These are phyloP conservation scores for Drosophila ambigua DNA, from an alignment of 1,140 invertebrate species.

Conservation along the genomic window DNA sequence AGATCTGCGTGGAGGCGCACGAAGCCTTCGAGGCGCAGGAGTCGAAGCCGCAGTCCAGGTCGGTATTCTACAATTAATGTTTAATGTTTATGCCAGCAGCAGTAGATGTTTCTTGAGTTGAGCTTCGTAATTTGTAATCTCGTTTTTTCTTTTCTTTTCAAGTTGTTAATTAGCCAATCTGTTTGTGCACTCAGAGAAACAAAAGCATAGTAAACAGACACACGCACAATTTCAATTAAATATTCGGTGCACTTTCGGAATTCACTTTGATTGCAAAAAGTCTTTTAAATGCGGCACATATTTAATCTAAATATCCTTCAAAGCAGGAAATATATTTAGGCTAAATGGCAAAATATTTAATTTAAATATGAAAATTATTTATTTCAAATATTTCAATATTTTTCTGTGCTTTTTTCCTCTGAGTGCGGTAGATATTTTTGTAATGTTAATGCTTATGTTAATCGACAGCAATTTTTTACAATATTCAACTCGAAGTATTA, in stretches of 20 bases:
- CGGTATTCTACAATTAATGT: slow-evolving; percentile 74
- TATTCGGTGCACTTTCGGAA: too few species aligned
- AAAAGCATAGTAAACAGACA: neutral
- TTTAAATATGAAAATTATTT: too few species aligned
- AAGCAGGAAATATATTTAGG: too few species aligned
- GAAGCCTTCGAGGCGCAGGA: slow-evolving; percentile 41
- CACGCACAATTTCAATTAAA: too few species aligned
- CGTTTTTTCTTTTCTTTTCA: slow-evolving; percentile 9
- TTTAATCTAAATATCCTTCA: too few species aligned
- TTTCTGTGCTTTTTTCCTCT: too few species aligned
- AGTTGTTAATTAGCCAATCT: slow-evolving; percentile 55
- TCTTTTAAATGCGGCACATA: too few species aligned
- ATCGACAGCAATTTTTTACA: slow-evolving; percentile 9
- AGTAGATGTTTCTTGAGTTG: slow-evolving; percentile 34
- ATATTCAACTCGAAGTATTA: slow-evolving; percentile 40
- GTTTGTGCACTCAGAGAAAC: slow-evolving; percentile 9
- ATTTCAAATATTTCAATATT: too few species aligned
- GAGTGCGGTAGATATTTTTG: slow-evolving; percentile 6
- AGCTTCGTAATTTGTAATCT: slow-evolving; percentile 10
- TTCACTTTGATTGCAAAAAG: too few species aligned
- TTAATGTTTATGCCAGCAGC: slow-evolving; percentile 31
- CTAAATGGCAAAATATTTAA: too few species aligned
- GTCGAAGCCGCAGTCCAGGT: slow-evolving; percentile 60
- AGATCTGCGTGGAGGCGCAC: slow-evolving; percentile 85
- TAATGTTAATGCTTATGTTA: slow-evolving; percentile 36